Evolutionary conservation across 2,113 vertebrate species (phyloP), one percentile per base, ranked within the genome.

Genomic region (Psophia crepitans): DNA sequence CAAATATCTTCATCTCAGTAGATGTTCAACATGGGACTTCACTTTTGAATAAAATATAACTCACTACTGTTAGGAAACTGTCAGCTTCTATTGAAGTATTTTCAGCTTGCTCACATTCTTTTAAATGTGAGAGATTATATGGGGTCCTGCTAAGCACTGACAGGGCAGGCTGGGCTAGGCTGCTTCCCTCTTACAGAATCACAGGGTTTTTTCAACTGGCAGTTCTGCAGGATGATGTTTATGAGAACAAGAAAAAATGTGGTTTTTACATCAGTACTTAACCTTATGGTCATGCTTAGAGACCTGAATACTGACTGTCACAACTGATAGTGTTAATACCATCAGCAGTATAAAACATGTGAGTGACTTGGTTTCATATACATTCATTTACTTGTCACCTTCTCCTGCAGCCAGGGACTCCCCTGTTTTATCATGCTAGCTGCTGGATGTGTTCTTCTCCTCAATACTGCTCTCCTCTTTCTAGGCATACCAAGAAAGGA

Each of bases 381-480:
- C 11, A 11, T 57, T 53, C 33, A 5, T 69, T 73, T 48, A 39
- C 12, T 71, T 61, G 11, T 79, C 44, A 85, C 39, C 32, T 68
- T 69, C 43, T 64, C 12, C 9, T 49, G 5, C 44, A 80, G 17
- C 9, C 18, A n/a, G 12, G 16, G 14, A 6, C 4, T 2, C 13
- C 46, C 4, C 16, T 30, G 16, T 80, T 85, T 66, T 84, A 24
- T 28, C 14, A 5, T 10, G 17, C 9, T 53, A 41, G 27, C 21
- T 41, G 12, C 8, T 54, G 65, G 26, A 39, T 54, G 15, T 10
- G 14, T 0, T 0, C 4, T 14, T 7, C 8, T 41, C 33, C 37
- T 84, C 2, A 1, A 12, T 15, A 41, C 28, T 46, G 18, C 21
- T 76, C 18, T 30, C 19, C 16, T 33, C 27, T 65, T 75, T 49